Evolutionary conservation across 2,113 vertebrate genomes (phyloP).

Genomic region (Oplegnathus fasciatus): DNA sequence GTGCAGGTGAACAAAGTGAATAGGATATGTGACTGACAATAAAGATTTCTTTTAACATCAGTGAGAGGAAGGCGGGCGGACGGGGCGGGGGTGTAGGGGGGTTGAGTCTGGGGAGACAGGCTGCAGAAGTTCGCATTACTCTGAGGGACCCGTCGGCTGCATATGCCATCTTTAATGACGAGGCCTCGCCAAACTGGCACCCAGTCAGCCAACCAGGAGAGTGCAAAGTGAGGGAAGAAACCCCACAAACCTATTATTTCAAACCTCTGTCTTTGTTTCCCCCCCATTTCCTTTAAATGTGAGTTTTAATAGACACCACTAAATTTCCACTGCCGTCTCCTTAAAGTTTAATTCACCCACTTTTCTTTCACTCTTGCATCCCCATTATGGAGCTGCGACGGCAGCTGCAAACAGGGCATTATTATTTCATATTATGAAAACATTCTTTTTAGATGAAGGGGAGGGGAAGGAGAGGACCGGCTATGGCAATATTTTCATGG

Average conservation of each 20-base stretch:
- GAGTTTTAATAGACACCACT: conserved; percentile 81
- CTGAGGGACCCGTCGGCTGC: conserved; percentile 85
- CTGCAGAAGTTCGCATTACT: conserved; percentile 88
- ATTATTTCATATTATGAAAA: conserved; percentile 83
- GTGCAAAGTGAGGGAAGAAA: conserved; percentile 51
- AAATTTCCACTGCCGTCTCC: conserved; percentile 79
- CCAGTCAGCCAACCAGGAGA: conserved; percentile 67
- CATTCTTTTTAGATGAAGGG: conserved; percentile 69
- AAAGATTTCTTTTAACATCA: conserved; percentile 99
- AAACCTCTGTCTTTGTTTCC: conserved; percentile 57
- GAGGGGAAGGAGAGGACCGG: conserved; percentile 28
- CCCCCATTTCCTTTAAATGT: conserved; percentile 64
- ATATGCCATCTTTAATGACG: conserved; percentile 87
- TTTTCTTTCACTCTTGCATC: conserved; percentile 58
- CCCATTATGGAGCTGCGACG: conserved; percentile 70
- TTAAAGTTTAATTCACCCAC: conserved; percentile 84
- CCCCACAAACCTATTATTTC: conserved; percentile 81
- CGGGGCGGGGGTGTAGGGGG: conserved; percentile 80
- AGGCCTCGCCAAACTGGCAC: conserved; percentile 78
- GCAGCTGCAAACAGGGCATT: conserved; percentile 80
- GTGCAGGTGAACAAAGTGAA: conserved; percentile 97
- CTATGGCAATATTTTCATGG: conserved; percentile 64
- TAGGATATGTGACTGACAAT: conserved; percentile 97
- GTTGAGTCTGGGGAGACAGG: conserved; percentile 90
- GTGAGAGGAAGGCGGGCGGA: conserved; percentile 83